phyloP scores from a whole-genome alignment of 2,113 vertebrate species.

The Apteryx owenii region DNA sequence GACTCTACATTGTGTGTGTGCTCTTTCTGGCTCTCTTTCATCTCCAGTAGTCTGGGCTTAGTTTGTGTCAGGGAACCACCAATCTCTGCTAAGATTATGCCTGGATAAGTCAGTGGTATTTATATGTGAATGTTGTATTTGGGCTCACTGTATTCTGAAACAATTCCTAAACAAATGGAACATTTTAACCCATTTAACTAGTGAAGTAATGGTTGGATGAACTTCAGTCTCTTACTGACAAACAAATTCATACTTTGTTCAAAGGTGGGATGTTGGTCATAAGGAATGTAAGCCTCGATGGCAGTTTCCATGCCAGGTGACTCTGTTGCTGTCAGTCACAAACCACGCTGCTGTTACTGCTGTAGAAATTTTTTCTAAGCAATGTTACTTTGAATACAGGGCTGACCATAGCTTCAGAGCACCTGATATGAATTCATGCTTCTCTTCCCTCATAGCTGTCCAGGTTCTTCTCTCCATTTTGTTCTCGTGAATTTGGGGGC shows the following conservation, averaged over 20 bases:
- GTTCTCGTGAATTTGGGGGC: neutral
- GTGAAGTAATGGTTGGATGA: constrained; percentile 54
- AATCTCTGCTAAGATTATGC: constrained; percentile 51
- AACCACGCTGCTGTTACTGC: neutral
- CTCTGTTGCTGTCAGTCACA: neutral
- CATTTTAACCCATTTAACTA: constrained; percentile 50
- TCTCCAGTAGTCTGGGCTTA: neutral
- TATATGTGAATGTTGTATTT: neutral
- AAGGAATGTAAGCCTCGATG: constrained; percentile 24
- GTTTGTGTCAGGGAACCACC: constrained; percentile 15
- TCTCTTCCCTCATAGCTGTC: neutral
- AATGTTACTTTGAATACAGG: rapidly evolving
- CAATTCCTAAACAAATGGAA: constrained; percentile 42
- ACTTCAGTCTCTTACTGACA: constrained; percentile 7
- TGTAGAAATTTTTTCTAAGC: neutral
- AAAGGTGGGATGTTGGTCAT: neutral
- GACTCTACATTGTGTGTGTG: neutral
- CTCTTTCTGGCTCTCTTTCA: constrained; percentile 8
- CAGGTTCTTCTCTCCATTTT: neutral
- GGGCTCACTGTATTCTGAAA: constrained; percentile 12
- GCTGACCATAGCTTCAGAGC: neutral
- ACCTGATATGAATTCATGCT: neutral
- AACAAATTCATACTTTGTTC: constrained; percentile 21
- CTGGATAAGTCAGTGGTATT: constrained; percentile 46
- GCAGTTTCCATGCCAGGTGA: neutral